phyloP scores from a whole-genome alignment of 2,797 vertebrate genomes.

The Pseudotriccus pelzelni region DNA sequence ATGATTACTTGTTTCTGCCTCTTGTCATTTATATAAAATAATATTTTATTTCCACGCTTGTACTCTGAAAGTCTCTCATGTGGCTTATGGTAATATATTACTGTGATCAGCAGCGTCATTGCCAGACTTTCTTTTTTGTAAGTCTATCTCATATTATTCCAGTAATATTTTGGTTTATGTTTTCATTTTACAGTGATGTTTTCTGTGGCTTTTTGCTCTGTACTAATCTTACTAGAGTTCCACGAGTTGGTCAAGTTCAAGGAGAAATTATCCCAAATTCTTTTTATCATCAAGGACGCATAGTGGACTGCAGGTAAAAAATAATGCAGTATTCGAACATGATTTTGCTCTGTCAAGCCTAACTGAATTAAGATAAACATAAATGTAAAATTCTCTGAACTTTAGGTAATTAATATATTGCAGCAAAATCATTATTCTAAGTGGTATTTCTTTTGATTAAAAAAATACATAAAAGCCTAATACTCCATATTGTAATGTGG shows the following conservation, averaged over 20 bases:
- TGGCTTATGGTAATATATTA: background rate
- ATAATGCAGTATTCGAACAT: background rate
- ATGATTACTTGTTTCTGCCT: background rate
- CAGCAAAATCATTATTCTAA: background rate
- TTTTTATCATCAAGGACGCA: slow-evolving; percentile 93
- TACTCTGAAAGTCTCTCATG: background rate
- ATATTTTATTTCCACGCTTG: background rate
- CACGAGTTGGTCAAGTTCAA: slow-evolving; percentile 91
- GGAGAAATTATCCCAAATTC: slow-evolving; percentile 93
- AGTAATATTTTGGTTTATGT: slow-evolving; percentile 3
- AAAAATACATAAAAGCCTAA: background rate
- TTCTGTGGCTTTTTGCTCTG: slow-evolving; percentile 98
- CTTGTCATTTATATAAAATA: background rate
- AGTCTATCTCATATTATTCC: background rate
- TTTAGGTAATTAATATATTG: background rate
- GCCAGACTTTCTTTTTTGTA: background rate
- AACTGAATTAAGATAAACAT: background rate
- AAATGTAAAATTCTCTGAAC: background rate
- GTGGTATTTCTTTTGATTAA: background rate
- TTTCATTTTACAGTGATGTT: slow-evolving; percentile 85
- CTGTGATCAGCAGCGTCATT: background rate
- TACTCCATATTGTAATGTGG: background rate
- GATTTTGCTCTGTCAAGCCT: background rate
- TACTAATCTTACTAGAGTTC: slow-evolving; percentile 87
- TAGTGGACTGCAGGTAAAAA: slow-evolving; percentile 95